phyloP scores from a whole-genome alignment of 2,797 vertebrate genomes.

The Protonibea diacanthus region DNA sequence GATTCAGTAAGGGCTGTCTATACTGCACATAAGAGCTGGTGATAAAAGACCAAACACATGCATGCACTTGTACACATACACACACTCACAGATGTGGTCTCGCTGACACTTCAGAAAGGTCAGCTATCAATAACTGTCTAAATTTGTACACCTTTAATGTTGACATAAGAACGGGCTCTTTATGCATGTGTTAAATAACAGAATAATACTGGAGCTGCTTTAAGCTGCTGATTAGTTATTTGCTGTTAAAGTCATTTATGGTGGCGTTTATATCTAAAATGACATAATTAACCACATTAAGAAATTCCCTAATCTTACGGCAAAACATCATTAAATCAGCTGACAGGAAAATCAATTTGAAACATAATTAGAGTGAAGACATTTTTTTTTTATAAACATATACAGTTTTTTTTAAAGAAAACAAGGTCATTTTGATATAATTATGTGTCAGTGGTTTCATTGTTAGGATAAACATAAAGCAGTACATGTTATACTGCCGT shows the following conservation, averaged over 20 bases:
- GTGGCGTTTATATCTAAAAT: not conserved
- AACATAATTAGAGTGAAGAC: not conserved
- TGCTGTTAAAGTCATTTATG: not conserved
- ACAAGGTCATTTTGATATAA: not conserved
- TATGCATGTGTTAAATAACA: constrained; percentile 23
- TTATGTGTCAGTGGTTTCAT: not conserved
- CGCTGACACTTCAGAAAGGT: constrained; percentile 81
- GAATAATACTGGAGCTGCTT: constrained; percentile 21
- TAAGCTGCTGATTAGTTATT: not conserved
- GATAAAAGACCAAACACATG: constrained; percentile 71
- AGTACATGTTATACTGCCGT: not conserved
- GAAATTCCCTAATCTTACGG: not conserved
- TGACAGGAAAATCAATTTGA: not conserved
- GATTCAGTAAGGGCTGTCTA: constrained; percentile 53
- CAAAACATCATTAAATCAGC: not conserved
- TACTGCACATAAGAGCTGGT: constrained; percentile 55
- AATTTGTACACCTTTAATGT: constrained; percentile 77
- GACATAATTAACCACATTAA: not conserved
- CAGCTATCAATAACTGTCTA: constrained; percentile 80
- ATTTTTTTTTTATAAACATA: not conserved
- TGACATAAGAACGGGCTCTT: constrained; percentile 54
- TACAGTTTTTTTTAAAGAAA: not conserved
- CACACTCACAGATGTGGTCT: constrained; percentile 58
- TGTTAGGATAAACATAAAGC: constrained; percentile 2
- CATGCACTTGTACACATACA: constrained; percentile 17